Percentiles rank a stretch among this genome's conserved stretches.
These are phyloP conservation scores for Notarius lentiginosus DNA, from an alignment of 2,113 vertebrate species.

Conservation along the genomic window DNA sequence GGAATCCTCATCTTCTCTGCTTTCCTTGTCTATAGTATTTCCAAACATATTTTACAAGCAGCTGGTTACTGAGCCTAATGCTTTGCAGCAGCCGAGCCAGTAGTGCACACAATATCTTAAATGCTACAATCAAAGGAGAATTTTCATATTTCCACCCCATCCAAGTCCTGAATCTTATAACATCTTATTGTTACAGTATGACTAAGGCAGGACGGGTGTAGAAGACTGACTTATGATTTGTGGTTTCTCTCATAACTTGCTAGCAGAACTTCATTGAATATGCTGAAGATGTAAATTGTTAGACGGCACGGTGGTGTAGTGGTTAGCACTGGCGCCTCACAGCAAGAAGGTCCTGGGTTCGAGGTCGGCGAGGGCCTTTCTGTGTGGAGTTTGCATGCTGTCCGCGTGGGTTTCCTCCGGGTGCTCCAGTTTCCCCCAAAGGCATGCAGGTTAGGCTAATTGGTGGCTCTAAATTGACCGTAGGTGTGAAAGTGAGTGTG, in stretches of 20 bases:
- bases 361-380: too few relatives aligned
- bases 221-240: conserved; percentile 23
- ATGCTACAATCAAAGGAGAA: conserved; percentile 99
- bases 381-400: too few relatives aligned
- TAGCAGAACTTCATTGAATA: conserved; percentile 1
- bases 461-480: too few relatives aligned
- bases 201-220: conserved; percentile 66
- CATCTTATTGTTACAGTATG: conserved; percentile 73
- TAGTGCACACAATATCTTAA: conserved; percentile 97
- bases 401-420: too few relatives aligned
- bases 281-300: not conserved
- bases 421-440: too few relatives aligned
- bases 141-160: conserved; percentile 86
- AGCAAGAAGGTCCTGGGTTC: too few relatives aligned
- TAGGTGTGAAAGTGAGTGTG: too few relatives aligned
- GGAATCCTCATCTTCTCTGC: conserved; percentile 93
- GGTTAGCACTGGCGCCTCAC: too few relatives aligned
- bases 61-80: conserved; percentile 86
- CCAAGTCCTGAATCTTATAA: conserved; percentile 47
- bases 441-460: too few relatives aligned
- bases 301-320: too few relatives aligned
- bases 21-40: conserved; percentile 86
- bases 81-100: conserved; percentile 89
- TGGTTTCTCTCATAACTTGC: not conserved
- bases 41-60: conserved; percentile 93